phyloP scores from a whole-genome alignment of 2,888 invertebrate genomes.

The Cacoxenus indagator region DNA sequence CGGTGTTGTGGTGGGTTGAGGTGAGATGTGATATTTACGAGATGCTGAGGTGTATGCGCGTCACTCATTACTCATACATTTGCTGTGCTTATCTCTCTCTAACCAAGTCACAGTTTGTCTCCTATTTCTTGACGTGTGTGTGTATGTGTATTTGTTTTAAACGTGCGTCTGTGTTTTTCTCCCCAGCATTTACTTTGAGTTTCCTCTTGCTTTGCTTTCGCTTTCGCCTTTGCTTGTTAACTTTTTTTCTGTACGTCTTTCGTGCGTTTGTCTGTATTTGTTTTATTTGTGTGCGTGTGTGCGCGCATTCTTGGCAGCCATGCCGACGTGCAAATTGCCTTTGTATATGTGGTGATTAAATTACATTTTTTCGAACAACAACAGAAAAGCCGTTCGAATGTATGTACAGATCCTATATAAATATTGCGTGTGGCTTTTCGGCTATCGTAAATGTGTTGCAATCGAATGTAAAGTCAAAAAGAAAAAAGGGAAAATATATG shows the following conservation, averaged over 20 bases:
- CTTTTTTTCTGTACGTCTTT: neutral
- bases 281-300: slow-evolving; percentile 16
- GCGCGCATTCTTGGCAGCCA: slow-evolving; percentile 5
- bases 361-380: slow-evolving; percentile 22
- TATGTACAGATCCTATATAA: too few relatives aligned
- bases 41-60: slow-evolving; percentile 36
- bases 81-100: too few relatives aligned
- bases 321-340: neutral
- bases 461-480: too few relatives aligned
- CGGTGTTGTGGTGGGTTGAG: slow-evolving; percentile 1
- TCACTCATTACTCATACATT: slow-evolving; percentile 4
- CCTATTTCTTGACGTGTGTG: neutral
- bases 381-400: neutral
- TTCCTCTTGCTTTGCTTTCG: neutral
- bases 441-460: too few relatives aligned
- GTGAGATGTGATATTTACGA: slow-evolving; percentile 32
- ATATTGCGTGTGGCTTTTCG: too few relatives aligned
- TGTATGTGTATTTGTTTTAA: neutral
- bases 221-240: neutral
- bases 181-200: neutral
- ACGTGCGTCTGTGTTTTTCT: neutral
- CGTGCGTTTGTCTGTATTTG: slow-evolving; percentile 7
- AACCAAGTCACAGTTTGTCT: too few relatives aligned
- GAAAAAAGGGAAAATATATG: too few relatives aligned
- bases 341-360: slow-evolving; percentile 25